Evolutionary conservation across 2,113 vertebrate genomes (phyloP).

Genomic region (Sinocyclocheilus maitianheensis): DNA sequence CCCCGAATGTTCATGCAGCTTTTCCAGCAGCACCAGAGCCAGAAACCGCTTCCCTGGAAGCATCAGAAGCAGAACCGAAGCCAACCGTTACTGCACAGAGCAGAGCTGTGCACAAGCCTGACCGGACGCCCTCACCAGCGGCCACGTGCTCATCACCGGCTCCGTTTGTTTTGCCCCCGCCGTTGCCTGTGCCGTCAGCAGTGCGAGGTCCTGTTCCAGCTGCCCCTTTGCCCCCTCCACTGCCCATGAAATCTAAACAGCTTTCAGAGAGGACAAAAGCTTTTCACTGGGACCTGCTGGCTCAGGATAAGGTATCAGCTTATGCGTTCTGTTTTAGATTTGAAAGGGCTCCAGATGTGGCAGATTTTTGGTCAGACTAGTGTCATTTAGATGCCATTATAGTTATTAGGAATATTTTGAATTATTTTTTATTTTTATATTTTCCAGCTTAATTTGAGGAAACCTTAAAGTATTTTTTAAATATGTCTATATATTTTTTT

Average conservation of each 20-base stretch:
- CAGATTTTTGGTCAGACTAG: background rate
- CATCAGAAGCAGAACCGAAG: background rate
- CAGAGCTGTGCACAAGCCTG: background rate
- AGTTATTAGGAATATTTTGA: too few species aligned
- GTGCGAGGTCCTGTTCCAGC: background rate
- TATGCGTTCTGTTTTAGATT: background rate
- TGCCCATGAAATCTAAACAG: constrained; percentile 16
- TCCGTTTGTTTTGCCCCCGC: background rate
- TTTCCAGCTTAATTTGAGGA: too few species aligned
- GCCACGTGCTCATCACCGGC: background rate
- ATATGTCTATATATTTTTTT: too few species aligned
- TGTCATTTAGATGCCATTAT: background rate
- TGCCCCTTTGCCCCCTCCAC: constrained; percentile 51
- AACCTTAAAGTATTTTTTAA: too few species aligned
- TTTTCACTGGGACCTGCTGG: constrained; percentile 78
- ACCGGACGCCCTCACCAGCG: background rate
- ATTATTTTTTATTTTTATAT: too few species aligned
- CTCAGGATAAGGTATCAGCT: constrained; percentile 70
- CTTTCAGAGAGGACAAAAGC: constrained; percentile 69
- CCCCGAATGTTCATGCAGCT: background rate
- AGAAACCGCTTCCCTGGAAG: background rate
- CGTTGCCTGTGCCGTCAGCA: background rate
- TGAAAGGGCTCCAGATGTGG: background rate
- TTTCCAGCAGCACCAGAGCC: background rate
- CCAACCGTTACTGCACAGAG: background rate